Conservation (phyloP, 2,888 invertebrate genomes). For the Eupithecia subfuscata region DNA sequence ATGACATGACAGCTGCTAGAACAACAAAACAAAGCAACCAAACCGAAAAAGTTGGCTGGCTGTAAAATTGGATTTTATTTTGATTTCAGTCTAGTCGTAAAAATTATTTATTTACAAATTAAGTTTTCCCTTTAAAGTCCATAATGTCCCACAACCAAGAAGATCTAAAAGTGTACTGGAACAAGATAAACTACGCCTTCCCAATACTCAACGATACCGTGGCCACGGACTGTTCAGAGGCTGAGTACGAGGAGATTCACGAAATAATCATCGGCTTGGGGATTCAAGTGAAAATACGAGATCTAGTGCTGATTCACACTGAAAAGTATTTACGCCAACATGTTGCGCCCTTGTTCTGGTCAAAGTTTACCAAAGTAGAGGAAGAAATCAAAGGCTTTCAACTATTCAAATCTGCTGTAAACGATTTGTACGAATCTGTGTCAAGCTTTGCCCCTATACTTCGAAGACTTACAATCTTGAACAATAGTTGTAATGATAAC, state of each 20-base stretch:
- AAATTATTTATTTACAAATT: neutral
- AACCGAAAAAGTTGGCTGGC: neutral
- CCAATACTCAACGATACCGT: conserved; percentile 75
- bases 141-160: conserved; percentile 66
- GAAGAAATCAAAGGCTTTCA: conserved; percentile 85
- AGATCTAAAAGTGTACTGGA: conserved; percentile 74
- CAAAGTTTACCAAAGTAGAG: conserved; percentile 81
- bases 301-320: conserved; percentile 74
- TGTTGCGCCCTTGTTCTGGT: conserved; percentile 87
- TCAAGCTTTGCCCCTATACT: conserved; percentile 82
- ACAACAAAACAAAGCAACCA: neutral
- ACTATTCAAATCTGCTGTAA: conserved; percentile 87
- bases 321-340: conserved; percentile 85
- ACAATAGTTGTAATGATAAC: conserved; percentile 71
- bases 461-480: conserved; percentile 81
- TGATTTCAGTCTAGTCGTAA: neutral
- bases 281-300: conserved; percentile 73
- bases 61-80: neutral
- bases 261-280: conserved; percentile 70
- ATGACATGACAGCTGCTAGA: too few relatives aligned
- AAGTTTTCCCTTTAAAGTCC: neutral
- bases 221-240: conserved; percentile 66
- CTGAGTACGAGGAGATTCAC: conserved; percentile 74
- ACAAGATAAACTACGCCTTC: conserved; percentile 76
- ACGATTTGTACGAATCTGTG: conserved; percentile 84